Conservation (phyloP, 2,888 invertebrate genomes). For the Atherix ibis region DNA sequence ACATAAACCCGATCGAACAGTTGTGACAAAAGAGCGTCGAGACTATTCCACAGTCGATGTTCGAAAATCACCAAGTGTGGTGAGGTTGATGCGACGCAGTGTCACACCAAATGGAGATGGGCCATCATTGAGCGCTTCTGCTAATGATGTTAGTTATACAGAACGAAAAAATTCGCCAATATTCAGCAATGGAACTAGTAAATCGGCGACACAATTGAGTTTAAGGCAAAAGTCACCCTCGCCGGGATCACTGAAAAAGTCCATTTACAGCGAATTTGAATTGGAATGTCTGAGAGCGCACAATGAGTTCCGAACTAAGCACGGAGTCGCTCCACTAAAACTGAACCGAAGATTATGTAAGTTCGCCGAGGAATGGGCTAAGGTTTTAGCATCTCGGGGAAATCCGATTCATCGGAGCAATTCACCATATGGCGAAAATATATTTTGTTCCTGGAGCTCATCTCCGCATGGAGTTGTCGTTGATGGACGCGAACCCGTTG, state of each 20-base stretch:
- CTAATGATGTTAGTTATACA: constrained; percentile 14
- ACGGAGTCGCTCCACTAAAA: constrained; percentile 49
- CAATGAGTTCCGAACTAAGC: constrained; percentile 50
- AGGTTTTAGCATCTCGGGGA: constrained; percentile 43
- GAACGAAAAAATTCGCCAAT: constrained; percentile 13
- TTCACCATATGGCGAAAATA: constrained; percentile 67
- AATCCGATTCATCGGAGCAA: constrained; percentile 57
- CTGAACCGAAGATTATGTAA: constrained; percentile 49
- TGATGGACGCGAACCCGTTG: constrained; percentile 25
- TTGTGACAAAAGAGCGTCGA: constrained; percentile 42
- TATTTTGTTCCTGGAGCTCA: constrained; percentile 62
- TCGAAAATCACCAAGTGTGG: constrained; percentile 17
- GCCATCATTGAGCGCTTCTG: constrained; percentile 14
- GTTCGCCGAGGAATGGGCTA: constrained; percentile 58
- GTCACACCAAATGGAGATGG: constrained; percentile 15
- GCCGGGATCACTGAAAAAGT: constrained; percentile 18
- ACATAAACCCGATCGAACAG: constrained; percentile 44
- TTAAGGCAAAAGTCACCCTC: constrained; percentile 17
- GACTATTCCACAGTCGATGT: constrained; percentile 24
- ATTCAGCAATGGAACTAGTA: constrained; percentile 15
- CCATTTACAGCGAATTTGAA: constrained; percentile 37
- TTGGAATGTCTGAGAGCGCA: constrained; percentile 54
- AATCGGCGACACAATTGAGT: constrained; percentile 14
- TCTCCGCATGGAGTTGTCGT: constrained; percentile 36
- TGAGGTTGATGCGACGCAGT: constrained; percentile 15